Conservation (phyloP, 35 echinoderm and acorn worm genomes). For the Holothuria glaberrima region DNA sequence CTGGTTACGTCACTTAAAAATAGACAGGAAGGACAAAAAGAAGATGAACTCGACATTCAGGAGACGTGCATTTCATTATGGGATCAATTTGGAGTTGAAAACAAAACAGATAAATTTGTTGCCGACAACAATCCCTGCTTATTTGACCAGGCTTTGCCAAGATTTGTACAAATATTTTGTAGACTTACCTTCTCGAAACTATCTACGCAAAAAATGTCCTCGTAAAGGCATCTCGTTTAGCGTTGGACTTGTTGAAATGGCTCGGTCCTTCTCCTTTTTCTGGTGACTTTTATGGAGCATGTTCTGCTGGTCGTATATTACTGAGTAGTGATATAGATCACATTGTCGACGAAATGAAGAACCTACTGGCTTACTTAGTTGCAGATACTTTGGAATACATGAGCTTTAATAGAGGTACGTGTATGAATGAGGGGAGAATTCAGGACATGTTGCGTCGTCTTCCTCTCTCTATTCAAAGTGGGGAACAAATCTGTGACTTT, state of each 20-base stretch:
- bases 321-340: background rate
- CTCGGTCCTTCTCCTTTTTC: constrained; percentile 29
- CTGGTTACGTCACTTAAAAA: background rate
- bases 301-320: background rate
- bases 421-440: background rate
- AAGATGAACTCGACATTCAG: background rate
- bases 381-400: background rate
- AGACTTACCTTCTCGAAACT: background rate
- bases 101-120: too few relatives aligned
- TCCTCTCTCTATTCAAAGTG: background rate
- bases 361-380: background rate
- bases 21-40: too few relatives aligned
- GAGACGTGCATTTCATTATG: background rate
- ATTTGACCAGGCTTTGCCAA: too few relatives aligned
- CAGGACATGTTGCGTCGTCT: background rate
- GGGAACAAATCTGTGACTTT: background rate
- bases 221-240: background rate
- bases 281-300: background rate
- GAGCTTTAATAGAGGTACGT: background rate
- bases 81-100: background rate
- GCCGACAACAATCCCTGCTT: too few relatives aligned
- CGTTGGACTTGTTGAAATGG: constrained; percentile 8
- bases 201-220: background rate
- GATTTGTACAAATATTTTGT: too few relatives aligned
- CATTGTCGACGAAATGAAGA: background rate